Evolutionary conservation across 2,888 invertebrate species (phyloP), one percentile per base, ranked within the genome.

Genomic region (Drosophila prolongata): DNA sequence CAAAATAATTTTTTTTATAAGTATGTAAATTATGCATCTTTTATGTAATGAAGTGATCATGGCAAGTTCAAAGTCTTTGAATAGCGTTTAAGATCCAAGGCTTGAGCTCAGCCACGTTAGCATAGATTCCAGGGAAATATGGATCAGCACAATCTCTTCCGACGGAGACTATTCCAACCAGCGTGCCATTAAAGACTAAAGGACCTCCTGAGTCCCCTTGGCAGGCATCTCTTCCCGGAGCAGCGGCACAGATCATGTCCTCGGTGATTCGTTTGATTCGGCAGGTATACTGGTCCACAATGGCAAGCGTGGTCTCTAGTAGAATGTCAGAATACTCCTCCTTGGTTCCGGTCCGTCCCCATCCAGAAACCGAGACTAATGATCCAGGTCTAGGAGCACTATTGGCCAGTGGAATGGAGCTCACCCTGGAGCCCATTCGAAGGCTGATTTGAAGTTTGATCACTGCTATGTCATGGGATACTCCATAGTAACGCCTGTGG

Each of bases 31-130:
- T 30, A 1, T 30, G 6, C 8, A 30, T 8, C 30, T 0, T 30
- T 30, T 30, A 30, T 6, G 8, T 3, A 30, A 30, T 1, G 8
- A 30, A 30, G 27, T 27, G 27, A 19, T 19, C 19, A 24, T 24
- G 24, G 24, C 3, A 24, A 30, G 3, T 38, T 38, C 38, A 38
- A n/a, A 38, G 38, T 1, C 0, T 4, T 13, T 44, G 11, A 34
- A 44, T 54, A 14, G 55, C 38, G 10, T 44, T 3, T 8, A 16
- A 9, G 24, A 72, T 53, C 87, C 88, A 87, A 0, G 55, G 1
- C 1, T 54, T 55, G 2, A 76, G 62, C 6, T 27, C 50, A 1
- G 76, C 59, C 34, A 61, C 38, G 58, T 59, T 14, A 2, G 57
- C 24, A 30, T 72, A 72, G 9, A 76, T 62, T 9, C 59, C 76